Evolutionary conservation across 2,113 vertebrate genomes (phyloP).

Genomic region (Campylomormyrus numenius): DNA sequence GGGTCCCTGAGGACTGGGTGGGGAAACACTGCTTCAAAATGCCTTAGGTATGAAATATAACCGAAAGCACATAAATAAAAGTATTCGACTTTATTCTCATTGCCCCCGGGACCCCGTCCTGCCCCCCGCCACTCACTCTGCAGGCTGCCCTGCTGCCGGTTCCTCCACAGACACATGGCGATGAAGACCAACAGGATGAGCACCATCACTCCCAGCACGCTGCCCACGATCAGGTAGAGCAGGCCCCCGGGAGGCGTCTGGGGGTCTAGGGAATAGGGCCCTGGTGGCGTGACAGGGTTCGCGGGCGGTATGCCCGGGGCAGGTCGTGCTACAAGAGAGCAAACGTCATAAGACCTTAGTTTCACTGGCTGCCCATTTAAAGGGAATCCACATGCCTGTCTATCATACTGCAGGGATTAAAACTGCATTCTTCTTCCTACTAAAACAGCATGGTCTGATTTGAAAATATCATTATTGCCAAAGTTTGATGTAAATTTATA

Average conservation of each 20-base stretch:
- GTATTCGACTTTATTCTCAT: not conserved
- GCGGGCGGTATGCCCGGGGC: constrained; percentile 58
- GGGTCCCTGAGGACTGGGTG: not conserved
- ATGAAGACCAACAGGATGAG: constrained; percentile 88
- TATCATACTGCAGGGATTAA: not conserved
- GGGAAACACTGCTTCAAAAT: not conserved
- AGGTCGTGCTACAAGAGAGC: constrained; percentile 65
- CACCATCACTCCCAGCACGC: constrained; percentile 84
- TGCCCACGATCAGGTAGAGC: constrained; percentile 87
- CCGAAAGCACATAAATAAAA: not conserved
- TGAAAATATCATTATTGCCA: not conserved
- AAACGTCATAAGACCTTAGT: not conserved
- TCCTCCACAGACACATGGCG: constrained; percentile 92
- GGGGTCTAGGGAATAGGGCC: constrained; percentile 54
- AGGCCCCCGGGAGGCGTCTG: constrained; percentile 60
- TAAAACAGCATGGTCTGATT: not conserved
- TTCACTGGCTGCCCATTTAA: too few relatives aligned
- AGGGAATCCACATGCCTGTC: not conserved
- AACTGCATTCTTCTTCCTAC: not conserved
- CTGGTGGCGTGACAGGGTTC: constrained; percentile 69
- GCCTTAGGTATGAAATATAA: not conserved
- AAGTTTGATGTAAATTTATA: not conserved
- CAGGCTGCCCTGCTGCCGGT: constrained; percentile 78
- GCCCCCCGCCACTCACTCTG: constrained; percentile 71
- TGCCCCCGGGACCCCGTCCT: not conserved